A percentile compares a stretch with the other conserved stretches of the same genome.
phyloP scores from a whole-genome alignment of 2,888 invertebrate species.

The Drosophila monieri region DNA sequence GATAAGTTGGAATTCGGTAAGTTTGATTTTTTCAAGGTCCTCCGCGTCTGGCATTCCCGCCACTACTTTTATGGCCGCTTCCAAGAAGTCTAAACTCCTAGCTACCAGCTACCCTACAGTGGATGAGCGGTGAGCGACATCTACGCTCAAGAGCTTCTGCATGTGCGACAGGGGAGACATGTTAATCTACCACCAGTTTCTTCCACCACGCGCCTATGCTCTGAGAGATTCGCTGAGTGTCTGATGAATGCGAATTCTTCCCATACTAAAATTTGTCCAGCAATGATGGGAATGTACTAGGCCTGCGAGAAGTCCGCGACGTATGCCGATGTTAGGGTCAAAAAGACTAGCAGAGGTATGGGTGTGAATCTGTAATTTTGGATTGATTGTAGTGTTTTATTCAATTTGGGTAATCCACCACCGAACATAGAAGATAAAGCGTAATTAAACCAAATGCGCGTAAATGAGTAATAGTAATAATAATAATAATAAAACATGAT shows the following conservation, averaged over 20 bases:
- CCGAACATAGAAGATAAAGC: no score
- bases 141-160: neutral
- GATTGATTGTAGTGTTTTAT: no score
- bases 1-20: no score
- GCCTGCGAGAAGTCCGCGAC: neutral
- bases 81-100: no score
- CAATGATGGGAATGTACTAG: conserved; percentile 3
- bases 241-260: neutral
- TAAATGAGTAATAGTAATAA: no score
- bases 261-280: neutral
- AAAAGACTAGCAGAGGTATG: conserved; percentile 1
- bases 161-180: neutral
- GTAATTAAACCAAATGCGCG: no score
- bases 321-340: neutral
- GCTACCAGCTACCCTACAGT: no score
- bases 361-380: neutral
- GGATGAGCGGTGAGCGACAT: neutral
- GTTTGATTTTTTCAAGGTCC: no score
- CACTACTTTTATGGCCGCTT: neutral
- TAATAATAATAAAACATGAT: no score
- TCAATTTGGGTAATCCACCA: no score
- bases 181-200: neutral
- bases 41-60: neutral
- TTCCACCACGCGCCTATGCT: neutral
- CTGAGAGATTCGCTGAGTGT: conserved; percentile 1